Conservation (phyloP, 2,113 vertebrate species). For the Oostethus manadensis region DNA sequence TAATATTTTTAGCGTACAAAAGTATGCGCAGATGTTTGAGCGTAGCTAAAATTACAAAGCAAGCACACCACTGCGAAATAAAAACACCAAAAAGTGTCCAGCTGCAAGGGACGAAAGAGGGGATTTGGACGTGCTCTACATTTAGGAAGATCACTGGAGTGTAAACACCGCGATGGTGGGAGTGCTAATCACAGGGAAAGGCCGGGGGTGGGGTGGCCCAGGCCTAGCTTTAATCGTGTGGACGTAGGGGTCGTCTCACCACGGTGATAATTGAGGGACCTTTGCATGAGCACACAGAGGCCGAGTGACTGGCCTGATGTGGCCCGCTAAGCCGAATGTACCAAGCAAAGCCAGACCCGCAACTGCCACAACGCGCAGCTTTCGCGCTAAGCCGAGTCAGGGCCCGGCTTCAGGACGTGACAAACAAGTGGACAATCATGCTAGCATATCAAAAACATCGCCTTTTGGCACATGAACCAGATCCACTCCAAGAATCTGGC, state of each 20-base stretch:
- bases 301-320: not conserved
- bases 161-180: slow-evolving; percentile 53
- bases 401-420: not conserved
- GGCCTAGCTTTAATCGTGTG: slow-evolving; percentile 60
- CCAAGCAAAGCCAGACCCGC: slow-evolving; percentile 28
- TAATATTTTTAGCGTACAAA: slow-evolving; percentile 30
- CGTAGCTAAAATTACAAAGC: slow-evolving; percentile 45
- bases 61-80: slow-evolving; percentile 31
- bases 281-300: slow-evolving; percentile 44
- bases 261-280: slow-evolving; percentile 57
- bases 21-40: slow-evolving; percentile 39
- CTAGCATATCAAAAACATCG: not conserved
- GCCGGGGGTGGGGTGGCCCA: slow-evolving; percentile 11
- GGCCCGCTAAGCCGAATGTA: slow-evolving; percentile 41
- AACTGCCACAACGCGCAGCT: slow-evolving; percentile 14
- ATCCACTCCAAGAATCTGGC: no score
- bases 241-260: slow-evolving; percentile 49
- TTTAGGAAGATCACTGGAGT: slow-evolving; percentile 42
- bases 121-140: slow-evolving; percentile 32
- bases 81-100: slow-evolving; percentile 11
- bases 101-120: slow-evolving; percentile 15
- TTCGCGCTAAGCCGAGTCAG: slow-evolving; percentile 21
- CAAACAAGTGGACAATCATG: slow-evolving; percentile 1
- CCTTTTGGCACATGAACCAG: no score
- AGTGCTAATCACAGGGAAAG: slow-evolving; percentile 50